Conservation (phyloP, 1,140 invertebrate genomes). For the Drosophila takahashii region DNA sequence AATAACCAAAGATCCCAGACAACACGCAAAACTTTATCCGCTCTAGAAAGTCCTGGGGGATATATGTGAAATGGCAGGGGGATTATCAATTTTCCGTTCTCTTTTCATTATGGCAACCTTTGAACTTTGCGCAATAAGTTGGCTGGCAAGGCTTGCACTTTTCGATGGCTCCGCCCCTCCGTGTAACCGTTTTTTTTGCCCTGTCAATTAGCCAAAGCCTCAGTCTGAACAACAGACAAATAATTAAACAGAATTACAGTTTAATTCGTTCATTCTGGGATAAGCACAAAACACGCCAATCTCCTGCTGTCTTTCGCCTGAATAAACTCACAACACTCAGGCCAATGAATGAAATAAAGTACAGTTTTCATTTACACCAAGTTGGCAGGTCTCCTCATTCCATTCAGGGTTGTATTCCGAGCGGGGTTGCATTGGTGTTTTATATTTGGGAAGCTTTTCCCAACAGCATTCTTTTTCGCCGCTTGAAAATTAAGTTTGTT, state of each 20-base stretch:
- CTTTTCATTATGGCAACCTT: conserved; percentile 72
- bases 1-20: conserved; percentile 62
- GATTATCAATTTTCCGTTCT: conserved; percentile 74
- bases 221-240: conserved; percentile 51
- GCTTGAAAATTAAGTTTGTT: conserved; percentile 79
- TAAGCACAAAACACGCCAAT: conserved; percentile 63
- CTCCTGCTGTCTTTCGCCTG: conserved; percentile 37
- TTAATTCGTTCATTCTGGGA: conserved; percentile 57
- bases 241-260: conserved; percentile 73
- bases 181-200: neutral
- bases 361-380: conserved; percentile 47
- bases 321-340: conserved; percentile 28
- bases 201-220: conserved; percentile 63
- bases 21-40: conserved; percentile 70
- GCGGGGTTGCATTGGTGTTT: conserved; percentile 9
- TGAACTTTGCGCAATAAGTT: conserved; percentile 73
- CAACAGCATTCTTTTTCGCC: conserved; percentile 53
- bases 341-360: conserved; percentile 17
- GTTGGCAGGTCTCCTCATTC: conserved; percentile 55
- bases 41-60: conserved; percentile 17
- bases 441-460: conserved; percentile 9
- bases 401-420: conserved; percentile 4
- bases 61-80: neutral
- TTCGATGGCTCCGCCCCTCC: conserved; percentile 13
- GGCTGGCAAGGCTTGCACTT: conserved; percentile 59